Evolutionary conservation across 1,140 invertebrate species (phyloP), one percentile per base, ranked within the genome.

Genomic region (Hermetia illucens): DNA sequence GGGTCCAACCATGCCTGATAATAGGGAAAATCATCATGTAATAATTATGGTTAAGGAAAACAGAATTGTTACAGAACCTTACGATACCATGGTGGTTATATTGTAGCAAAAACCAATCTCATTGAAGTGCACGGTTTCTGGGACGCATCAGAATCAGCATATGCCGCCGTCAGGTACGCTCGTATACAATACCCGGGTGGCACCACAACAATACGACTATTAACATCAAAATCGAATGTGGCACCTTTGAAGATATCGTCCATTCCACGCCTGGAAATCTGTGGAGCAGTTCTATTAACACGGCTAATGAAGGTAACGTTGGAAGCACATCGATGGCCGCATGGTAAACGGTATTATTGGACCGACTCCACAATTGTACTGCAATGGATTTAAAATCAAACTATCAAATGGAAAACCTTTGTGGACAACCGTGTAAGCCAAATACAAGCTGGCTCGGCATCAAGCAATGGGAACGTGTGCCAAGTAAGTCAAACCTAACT

Each of bases 101-200:
- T 12, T 41, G 24, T 34, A 10, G n/a, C 15, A 27, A 15, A n/a
- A 4, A 30, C 39, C 2, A 2, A n/a, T n/a, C n/a, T n/a, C 8
- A 34, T 49, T 3, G 40, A 51, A 27, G 13, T 55, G 21, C 50
- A 49, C 33, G 56, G 37, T 8, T 66, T 63, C 44, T 49, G 46
- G 33, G 63, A 65, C 42, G 50, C 57, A 4, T 57, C 50, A 2
- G 45, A 55, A 41, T 18, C 29, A n/a, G 58, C 50, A 3, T 65
- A 58, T 43, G 57, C 47, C 10, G 46, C 50, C 5, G 52, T 50
- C 4, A 41, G 62, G n/a, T 64, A 65, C 38, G 21, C 47, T 6
- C 42, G 48, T 31, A 24, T 45, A n/a, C 17, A 22, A 13, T 16
- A 36, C 9, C 22, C 12, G 2, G 2, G 20, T 12, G 38, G 34